A percentile compares a stretch with the other conserved stretches of the same genome.
Conservation (phyloP, 1,140 invertebrate species). For the Diuraphis noxia region DNA sequence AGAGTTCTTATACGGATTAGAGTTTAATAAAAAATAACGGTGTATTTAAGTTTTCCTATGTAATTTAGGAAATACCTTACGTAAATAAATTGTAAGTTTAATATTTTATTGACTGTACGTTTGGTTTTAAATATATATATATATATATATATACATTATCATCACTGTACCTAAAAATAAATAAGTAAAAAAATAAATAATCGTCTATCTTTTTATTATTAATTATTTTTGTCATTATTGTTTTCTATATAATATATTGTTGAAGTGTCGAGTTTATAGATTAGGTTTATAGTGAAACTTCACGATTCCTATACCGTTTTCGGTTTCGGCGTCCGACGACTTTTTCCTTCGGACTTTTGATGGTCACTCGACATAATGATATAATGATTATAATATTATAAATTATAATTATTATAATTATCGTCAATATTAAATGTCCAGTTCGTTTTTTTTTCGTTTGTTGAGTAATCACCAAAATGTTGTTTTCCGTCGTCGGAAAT, state of each 20-base stretch:
- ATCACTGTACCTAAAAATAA: constrained; percentile 17
- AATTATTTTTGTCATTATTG: constrained; percentile 19
- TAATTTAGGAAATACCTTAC: constrained; percentile 31
- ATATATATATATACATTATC: constrained; percentile 29
- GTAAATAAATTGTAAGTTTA: constrained; percentile 45
- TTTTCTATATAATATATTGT: neutral
- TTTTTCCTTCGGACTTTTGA: constrained; percentile 21
- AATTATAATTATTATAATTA: neutral
- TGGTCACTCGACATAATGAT: neutral
- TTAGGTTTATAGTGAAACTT: constrained; percentile 25
- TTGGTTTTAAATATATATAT: constrained; percentile 19
- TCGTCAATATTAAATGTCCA: neutral
- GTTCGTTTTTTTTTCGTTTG: neutral
- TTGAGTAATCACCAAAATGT: neutral
- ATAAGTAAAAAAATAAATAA: neutral
- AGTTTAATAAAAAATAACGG: constrained; percentile 10
- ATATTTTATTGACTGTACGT: constrained; percentile 41
- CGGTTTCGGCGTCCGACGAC: constrained; percentile 34
- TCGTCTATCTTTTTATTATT: constrained; percentile 36
- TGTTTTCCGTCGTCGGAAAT: constrained; percentile 27
- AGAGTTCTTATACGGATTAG: constrained; percentile 42
- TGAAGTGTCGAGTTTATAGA: neutral
- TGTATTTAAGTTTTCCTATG: constrained; percentile 41
- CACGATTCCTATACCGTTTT: neutral
- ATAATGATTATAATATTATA: neutral